Evolutionary conservation across 1,140 invertebrate genomes (phyloP).

Genomic region (Odontomachus brunneus): DNA sequence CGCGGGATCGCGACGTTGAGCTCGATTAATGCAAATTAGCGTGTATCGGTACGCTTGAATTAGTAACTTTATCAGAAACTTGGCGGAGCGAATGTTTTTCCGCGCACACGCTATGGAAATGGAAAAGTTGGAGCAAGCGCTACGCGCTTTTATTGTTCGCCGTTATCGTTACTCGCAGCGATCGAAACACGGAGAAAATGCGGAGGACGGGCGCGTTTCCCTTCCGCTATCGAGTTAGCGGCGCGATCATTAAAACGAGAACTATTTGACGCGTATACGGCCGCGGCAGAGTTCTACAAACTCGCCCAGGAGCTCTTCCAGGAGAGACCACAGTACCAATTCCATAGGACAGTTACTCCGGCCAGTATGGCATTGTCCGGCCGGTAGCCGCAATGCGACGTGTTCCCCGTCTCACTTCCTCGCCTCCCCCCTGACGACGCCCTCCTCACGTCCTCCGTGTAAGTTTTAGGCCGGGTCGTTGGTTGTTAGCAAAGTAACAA

Average conservation of each 20-base stretch:
- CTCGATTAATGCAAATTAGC: too few species aligned
- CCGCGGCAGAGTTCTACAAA: constrained; percentile 57
- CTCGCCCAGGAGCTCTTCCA: constrained; percentile 54
- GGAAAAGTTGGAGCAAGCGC: not conserved
- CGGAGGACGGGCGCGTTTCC: constrained; percentile 17
- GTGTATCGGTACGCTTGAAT: not conserved
- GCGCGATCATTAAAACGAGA: constrained; percentile 68
- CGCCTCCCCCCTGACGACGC: constrained; percentile 1
- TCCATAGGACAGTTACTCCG: constrained; percentile 72
- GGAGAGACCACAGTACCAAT: constrained; percentile 71
- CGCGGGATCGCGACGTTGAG: too few species aligned
- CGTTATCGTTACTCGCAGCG: not conserved
- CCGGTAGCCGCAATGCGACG: constrained; percentile 74
- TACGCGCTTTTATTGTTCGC: constrained; percentile 3
- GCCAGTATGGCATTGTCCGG: constrained; percentile 75
- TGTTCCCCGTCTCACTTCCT: constrained; percentile 45
- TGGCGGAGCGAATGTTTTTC: not conserved
- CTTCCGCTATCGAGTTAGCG: constrained; percentile 39
- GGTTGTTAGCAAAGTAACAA: constrained; percentile 74
- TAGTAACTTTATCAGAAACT: not conserved
- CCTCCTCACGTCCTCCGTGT: constrained; percentile 29
- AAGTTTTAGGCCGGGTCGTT: constrained; percentile 71
- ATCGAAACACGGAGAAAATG: not conserved
- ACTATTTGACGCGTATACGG: constrained; percentile 60
- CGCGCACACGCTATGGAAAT: not conserved